Evolutionary conservation across 2,113 vertebrate species (phyloP).

Genomic region (Sphyrna mokarran): DNA sequence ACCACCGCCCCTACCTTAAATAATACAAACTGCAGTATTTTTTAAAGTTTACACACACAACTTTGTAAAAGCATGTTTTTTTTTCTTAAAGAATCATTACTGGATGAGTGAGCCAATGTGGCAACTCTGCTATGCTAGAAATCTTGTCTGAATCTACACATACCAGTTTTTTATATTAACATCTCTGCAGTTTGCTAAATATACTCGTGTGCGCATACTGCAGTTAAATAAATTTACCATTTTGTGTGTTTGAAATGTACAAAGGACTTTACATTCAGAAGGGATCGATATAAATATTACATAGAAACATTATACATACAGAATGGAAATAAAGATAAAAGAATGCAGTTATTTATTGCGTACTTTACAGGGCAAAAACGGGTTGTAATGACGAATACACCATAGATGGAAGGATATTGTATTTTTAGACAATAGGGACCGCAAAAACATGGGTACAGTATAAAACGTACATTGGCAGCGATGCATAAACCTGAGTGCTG

Average conservation of each 20-base stretch:
- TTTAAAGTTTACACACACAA: not conserved
- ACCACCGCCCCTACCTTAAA: not conserved
- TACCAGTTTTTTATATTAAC: not conserved
- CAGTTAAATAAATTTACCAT: not conserved
- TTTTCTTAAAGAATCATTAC: not conserved
- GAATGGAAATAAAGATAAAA: not conserved
- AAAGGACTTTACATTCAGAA: not conserved
- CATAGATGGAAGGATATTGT: not conserved
- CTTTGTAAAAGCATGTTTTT: not conserved
- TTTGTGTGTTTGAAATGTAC: not conserved
- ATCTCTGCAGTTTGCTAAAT: not conserved
- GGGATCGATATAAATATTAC: not conserved
- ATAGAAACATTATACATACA: not conserved
- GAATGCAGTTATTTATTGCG: not conserved
- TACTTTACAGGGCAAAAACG: not conserved
- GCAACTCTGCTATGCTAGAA: not conserved
- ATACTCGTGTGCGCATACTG: not conserved
- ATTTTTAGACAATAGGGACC: not conserved
- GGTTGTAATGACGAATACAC: not conserved
- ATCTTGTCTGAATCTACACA: not conserved
- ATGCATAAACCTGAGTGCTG: not conserved
- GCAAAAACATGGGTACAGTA: not conserved
- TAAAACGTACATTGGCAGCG: not conserved
- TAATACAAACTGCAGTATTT: not conserved
- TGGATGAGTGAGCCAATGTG: not conserved